phyloP scores from a whole-genome alignment of 2,888 invertebrate genomes.

The Clepsis dumicolana region DNA sequence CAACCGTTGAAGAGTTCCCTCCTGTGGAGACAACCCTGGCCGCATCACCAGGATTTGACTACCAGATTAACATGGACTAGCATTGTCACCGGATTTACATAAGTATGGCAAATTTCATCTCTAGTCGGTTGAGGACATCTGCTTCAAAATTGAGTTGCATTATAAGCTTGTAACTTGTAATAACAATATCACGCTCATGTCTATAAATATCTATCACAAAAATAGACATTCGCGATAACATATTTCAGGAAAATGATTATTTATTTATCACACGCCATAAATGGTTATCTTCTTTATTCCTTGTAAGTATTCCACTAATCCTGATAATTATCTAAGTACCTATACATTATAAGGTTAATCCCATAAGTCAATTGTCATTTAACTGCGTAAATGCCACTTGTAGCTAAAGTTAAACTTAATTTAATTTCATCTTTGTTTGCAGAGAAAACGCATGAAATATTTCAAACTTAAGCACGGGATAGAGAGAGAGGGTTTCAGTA shows the following conservation, averaged over 20 bases:
- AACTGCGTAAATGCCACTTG: neutral
- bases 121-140: too few species aligned
- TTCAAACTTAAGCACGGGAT: neutral
- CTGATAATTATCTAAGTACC: conserved; percentile 2
- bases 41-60: too few species aligned
- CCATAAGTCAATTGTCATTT: neutral
- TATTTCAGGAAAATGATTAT: conserved; percentile 9
- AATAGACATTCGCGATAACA: conserved; percentile 27
- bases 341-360: conserved; percentile 6
- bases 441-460: neutral
- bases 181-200: conserved; percentile 10
- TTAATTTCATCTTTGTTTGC: conserved; percentile 8
- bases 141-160: too few species aligned
- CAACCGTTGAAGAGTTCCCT: too few species aligned
- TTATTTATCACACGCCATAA: conserved; percentile 2
- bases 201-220: conserved; percentile 24
- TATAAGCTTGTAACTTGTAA: too few species aligned
- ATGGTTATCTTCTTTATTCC: conserved; percentile 14
- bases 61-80: too few species aligned
- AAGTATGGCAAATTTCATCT: too few species aligned
- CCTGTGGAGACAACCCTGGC: too few species aligned
- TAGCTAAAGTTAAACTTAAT: neutral
- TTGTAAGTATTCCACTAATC: neutral
- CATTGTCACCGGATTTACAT: too few species aligned
- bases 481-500: conserved; percentile 2